Evolutionary conservation across 2,797 vertebrate species (phyloP).

Genomic region (Lutjanus argentimaculatus): DNA sequence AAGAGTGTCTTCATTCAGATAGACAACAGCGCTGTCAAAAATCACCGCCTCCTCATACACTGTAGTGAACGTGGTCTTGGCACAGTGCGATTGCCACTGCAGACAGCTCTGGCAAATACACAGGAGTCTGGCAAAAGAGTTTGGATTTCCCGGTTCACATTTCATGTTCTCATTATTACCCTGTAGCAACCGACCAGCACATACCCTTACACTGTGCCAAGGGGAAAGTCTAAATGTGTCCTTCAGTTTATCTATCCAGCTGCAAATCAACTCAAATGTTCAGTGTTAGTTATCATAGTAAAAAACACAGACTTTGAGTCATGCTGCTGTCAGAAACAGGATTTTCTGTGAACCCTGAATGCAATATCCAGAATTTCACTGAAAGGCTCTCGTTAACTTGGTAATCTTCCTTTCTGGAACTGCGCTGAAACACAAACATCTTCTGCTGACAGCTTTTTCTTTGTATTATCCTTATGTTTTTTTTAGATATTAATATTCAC

Average conservation of each 20-base stretch:
- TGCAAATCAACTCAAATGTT: constrained; percentile 1
- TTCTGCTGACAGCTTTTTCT: background rate
- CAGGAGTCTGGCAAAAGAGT: background rate
- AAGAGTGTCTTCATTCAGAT: background rate
- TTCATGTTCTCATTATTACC: constrained; percentile 8
- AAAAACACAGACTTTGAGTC: background rate
- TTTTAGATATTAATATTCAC: constrained; percentile 5
- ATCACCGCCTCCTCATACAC: background rate
- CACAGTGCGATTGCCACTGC: background rate
- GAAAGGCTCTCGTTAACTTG: background rate
- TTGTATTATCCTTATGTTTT: background rate
- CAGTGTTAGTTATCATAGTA: background rate
- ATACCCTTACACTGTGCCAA: background rate
- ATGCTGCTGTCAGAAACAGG: background rate
- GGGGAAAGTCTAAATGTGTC: background rate
- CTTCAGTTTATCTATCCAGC: background rate
- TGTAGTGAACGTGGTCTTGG: constrained; percentile 1
- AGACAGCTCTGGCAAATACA: constrained; percentile 9
- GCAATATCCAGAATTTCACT: background rate
- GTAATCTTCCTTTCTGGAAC: background rate
- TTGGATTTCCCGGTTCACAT: constrained; percentile 7
- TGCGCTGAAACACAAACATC: background rate
- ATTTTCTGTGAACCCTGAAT: background rate
- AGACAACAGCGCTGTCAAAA: background rate
- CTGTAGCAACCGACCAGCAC: background rate